Evolutionary conservation across 2,113 vertebrate species (phyloP).

Genomic region (Nothocercus nigrocapillus): DNA sequence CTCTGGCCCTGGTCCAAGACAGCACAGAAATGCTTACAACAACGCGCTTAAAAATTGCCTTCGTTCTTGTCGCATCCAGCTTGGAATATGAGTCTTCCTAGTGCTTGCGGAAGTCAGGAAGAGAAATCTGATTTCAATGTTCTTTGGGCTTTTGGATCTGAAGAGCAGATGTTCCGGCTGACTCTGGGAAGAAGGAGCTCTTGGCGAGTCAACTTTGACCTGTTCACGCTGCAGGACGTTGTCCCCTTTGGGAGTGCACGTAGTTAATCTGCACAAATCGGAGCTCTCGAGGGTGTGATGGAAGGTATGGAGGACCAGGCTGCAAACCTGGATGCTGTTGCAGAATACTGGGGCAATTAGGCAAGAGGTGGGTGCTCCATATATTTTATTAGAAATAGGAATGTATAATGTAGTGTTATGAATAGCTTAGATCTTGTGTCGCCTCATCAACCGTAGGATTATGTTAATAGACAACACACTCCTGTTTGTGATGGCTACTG

Average conservation of each 20-base stretch:
- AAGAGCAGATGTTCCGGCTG: neutral
- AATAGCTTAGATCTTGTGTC: neutral
- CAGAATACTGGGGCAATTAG: neutral
- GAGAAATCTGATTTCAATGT: neutral
- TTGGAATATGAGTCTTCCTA: neutral
- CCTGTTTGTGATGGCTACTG: neutral
- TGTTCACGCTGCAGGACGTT: neutral
- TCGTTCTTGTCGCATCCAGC: neutral
- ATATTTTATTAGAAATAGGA: neutral
- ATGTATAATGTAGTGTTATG: neutral
- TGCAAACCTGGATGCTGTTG: neutral
- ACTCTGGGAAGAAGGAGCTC: neutral
- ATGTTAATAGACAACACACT: neutral
- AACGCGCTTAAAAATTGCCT: constrained; percentile 4
- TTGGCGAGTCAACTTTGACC: neutral
- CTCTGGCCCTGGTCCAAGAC: constrained; percentile 21
- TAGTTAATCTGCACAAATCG: neutral
- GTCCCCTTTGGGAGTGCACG: neutral
- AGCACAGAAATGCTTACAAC: neutral
- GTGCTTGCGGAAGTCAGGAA: neutral
- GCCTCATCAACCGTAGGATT: neutral
- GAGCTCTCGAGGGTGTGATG: neutral
- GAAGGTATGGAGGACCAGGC: neutral
- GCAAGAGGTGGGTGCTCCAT: neutral
- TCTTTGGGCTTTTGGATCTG: neutral